phyloP scores from a whole-genome alignment of 1,140 invertebrate species.

The Macrosteles quadrilineatus region DNA sequence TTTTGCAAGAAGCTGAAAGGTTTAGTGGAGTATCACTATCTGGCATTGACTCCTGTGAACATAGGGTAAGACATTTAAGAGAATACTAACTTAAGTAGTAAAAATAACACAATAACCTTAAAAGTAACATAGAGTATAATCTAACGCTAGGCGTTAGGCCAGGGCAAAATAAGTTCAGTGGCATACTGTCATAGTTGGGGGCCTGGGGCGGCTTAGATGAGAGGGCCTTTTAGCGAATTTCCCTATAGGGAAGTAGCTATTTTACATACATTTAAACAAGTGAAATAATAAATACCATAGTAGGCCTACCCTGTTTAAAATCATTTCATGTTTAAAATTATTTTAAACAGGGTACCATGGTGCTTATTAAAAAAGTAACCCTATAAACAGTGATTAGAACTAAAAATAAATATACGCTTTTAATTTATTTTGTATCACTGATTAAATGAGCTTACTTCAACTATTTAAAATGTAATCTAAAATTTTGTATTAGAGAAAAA shows the following conservation, averaged over 20 bases:
- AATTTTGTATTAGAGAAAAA: too few relatives aligned
- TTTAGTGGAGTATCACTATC: constrained; percentile 59
- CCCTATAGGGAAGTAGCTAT: neutral
- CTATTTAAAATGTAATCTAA: too few relatives aligned
- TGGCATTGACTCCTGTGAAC: constrained; percentile 64
- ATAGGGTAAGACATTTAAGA: constrained; percentile 52
- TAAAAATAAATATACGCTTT: too few relatives aligned
- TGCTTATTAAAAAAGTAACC: neutral
- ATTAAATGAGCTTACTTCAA: too few relatives aligned
- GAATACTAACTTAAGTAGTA: constrained; percentile 9
- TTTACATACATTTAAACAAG: neutral
- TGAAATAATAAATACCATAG: too few relatives aligned
- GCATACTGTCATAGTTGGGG: neutral
- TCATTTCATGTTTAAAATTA: too few relatives aligned
- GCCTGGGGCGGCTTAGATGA: too few relatives aligned
- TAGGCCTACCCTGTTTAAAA: too few relatives aligned
- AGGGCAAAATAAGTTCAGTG: neutral
- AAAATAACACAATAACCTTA: neutral
- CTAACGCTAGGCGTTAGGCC: neutral
- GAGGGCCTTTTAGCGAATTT: too few relatives aligned
- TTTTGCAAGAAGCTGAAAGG: constrained; percentile 61
- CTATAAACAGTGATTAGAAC: neutral
- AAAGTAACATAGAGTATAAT: neutral
- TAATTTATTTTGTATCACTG: too few relatives aligned
- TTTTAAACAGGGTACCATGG: too few relatives aligned